phyloP scores from a whole-genome alignment of 2,888 invertebrate species.

The Eurois occulta region DNA sequence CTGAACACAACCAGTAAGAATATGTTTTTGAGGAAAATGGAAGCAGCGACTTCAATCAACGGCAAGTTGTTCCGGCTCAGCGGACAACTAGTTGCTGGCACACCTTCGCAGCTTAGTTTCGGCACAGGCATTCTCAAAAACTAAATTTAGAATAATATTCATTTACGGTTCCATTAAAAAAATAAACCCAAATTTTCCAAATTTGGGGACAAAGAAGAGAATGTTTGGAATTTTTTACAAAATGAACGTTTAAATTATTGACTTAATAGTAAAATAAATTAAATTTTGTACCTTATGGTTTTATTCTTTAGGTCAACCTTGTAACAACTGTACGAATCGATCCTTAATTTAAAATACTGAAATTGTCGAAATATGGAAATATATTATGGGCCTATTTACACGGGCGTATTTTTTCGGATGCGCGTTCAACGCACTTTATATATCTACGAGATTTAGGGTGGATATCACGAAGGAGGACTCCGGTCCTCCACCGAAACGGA shows the following conservation, averaged over 20 bases:
- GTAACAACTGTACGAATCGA: neutral
- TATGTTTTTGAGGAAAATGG: slow-evolving; percentile 86
- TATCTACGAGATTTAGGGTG: too few relatives aligned
- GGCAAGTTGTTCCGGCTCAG: slow-evolving; percentile 84
- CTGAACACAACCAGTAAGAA: slow-evolving; percentile 83
- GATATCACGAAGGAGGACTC: too few relatives aligned
- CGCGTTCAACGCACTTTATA: too few relatives aligned
- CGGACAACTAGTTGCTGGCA: slow-evolving; percentile 77
- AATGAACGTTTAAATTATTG: slow-evolving; percentile 31
- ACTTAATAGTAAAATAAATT: slow-evolving; percentile 27
- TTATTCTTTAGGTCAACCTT: slow-evolving; percentile 9
- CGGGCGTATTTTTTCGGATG: too few relatives aligned
- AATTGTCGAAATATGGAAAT: neutral
- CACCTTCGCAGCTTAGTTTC: slow-evolving; percentile 82
- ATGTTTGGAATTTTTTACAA: slow-evolving; percentile 16
- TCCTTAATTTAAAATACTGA: neutral
- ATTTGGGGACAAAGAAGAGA: slow-evolving; percentile 2
- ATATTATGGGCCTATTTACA: too few relatives aligned
- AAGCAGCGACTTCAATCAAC: slow-evolving; percentile 84
- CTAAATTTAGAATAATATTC: slow-evolving; percentile 2
- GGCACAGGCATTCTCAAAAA: slow-evolving; percentile 69
- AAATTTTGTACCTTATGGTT: slow-evolving; percentile 19
- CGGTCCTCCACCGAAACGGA: too few relatives aligned
- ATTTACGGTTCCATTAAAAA: neutral
- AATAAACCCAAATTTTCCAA: neutral